Conservation (phyloP, 2,797 vertebrate species). For the Amblyopsis hoosieri region DNA sequence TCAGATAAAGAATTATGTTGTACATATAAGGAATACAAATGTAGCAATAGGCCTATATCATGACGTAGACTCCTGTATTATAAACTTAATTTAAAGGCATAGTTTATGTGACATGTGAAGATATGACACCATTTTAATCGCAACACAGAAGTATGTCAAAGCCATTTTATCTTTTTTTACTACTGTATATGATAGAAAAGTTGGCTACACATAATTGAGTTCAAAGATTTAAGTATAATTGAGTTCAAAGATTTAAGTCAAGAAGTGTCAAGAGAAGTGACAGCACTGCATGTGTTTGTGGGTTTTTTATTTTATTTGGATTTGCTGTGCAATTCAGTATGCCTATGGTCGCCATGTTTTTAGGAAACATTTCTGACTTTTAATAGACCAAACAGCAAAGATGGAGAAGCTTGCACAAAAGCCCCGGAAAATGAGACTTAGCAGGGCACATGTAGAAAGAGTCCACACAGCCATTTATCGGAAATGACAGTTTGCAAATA, state of each 20-base stretch:
- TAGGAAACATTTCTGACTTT: constrained; percentile 51
- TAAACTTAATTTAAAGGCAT: too few relatives aligned
- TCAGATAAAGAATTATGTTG: neutral
- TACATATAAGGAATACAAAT: neutral
- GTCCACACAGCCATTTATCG: constrained; percentile 92
- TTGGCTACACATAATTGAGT: constrained; percentile 77
- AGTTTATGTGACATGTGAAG: constrained; percentile 57
- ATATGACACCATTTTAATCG: constrained; percentile 82
- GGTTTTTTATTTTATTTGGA: constrained; percentile 33
- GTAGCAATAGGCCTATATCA: too few relatives aligned
- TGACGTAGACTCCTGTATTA: too few relatives aligned
- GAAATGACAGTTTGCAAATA: constrained; percentile 99
- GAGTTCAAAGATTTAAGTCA: constrained; percentile 78
- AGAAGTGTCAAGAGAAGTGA: constrained; percentile 69
- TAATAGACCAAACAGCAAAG: constrained; percentile 47
- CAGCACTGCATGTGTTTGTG: constrained; percentile 42
- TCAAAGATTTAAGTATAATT: constrained; percentile 79
- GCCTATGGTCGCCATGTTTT: constrained; percentile 42
- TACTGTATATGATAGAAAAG: constrained; percentile 54
- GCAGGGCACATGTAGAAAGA: constrained; percentile 75
- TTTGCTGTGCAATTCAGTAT: constrained; percentile 50
- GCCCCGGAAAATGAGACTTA: constrained; percentile 65
- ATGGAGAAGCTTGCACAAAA: constrained; percentile 60
- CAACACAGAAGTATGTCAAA: constrained; percentile 71
- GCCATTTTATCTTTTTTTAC: constrained; percentile 65